Evolutionary conservation across 2,797 vertebrate species (phyloP).

Genomic region (Lophotriccus pileatus): DNA sequence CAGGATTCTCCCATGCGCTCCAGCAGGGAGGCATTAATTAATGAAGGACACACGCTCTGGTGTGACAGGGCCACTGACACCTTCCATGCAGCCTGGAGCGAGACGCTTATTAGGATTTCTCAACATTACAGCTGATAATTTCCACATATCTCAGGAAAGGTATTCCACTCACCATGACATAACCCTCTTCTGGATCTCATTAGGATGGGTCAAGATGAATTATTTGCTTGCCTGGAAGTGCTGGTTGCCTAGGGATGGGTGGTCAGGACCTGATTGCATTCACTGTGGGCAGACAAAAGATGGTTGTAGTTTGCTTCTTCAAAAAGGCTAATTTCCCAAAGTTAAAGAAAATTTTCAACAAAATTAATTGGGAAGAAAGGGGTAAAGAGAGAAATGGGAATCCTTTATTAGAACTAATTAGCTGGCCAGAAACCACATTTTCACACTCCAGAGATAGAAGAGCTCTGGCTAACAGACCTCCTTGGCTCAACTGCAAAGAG

Average conservation of each 20-base stretch:
- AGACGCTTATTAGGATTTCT: background rate
- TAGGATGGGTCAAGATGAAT: slow-evolving; percentile 30
- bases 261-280: background rate
- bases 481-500: background rate
- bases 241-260: background rate
- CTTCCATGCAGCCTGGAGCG: rapidly evolving
- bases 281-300: background rate
- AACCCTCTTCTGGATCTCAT: slow-evolving; percentile 9
- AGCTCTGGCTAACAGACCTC: background rate
- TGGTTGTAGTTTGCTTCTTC: background rate
- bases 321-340: slow-evolving; percentile 13
- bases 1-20: background rate
- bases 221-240: background rate
- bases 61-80: background rate
- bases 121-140: background rate
- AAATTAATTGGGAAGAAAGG: slow-evolving; percentile 43
- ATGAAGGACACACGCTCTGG: background rate
- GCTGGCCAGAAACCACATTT: background rate
- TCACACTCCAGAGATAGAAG: background rate
- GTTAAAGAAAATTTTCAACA: slow-evolving; percentile 3
- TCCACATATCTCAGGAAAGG: background rate
- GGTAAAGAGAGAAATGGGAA: background rate
- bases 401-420: slow-evolving; percentile 19
- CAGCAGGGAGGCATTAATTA: background rate
- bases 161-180: background rate